Base-by-base conservation (phyloP, 2,888 invertebrate species). In the Lordiphosa andalusiaca region DNA sequence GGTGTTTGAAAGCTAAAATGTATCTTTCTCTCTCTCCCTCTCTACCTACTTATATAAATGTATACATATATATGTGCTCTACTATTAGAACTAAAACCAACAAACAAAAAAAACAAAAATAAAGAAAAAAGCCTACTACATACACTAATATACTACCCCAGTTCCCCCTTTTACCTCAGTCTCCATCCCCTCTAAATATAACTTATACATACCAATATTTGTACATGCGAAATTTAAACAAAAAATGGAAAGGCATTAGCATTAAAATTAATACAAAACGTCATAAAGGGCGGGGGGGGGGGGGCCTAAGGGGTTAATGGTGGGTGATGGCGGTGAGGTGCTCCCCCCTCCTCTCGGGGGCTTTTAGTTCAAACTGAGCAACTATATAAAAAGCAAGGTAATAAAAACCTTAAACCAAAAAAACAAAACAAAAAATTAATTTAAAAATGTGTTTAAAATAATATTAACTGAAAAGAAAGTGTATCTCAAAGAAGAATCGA, bases 401-500 rank as follows among this genome's bases (percentile, higher is more conserved):
- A 38, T 10, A 47, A 33, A 50, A 46, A 30, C 36, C 37, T 48
- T 36, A 23, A 52, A 16, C 23, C 49, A 23, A 50, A 50, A 41
- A 30, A 47, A 44, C n/a, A n/a, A n/a, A n/a, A 47, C 55, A 58
- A 44, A 62, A 64, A 69, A 75, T 64, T 59, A 66, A 78, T 25
- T 25, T 25, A 69, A 66, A 78, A 69, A 65, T 64, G 69, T 85
- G 84, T 85, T 85, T 85, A 72, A 80, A 61, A 49, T 49, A 68
- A 61, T 38, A 52, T 40, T 49, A 60, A 46, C 48, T 61, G 68
- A 40, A 53, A 47, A 39, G 13, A 53, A 53, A 53, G 61, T 77
- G 85, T 77, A 74, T 74, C 78, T 78, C 75, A 66, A 78, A 59
- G 73, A 67, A 51, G 77, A 77, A 85, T 75, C 76, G 81, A 77